A percentile compares a stretch with the other conserved stretches of the same genome.
Conservation (phyloP, 2,888 invertebrate genomes). For the Sinopyrophorus schimmeli region DNA sequence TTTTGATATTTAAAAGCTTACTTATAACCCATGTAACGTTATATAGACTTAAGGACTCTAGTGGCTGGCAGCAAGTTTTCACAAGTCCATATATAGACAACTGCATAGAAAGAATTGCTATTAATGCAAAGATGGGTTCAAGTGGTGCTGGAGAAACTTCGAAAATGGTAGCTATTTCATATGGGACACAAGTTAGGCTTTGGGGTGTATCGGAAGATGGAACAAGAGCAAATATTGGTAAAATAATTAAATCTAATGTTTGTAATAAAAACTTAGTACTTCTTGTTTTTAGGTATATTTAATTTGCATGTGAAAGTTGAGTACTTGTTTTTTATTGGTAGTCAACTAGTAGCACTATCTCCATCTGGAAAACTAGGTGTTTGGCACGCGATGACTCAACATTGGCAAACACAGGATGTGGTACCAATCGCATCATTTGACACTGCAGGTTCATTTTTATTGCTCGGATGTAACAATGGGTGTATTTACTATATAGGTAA, state of each 20-base stretch:
- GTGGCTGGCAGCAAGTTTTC: constrained; percentile 95
- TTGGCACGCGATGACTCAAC: constrained; percentile 99
- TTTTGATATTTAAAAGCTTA: not conserved
- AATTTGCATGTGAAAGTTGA: constrained; percentile 92
- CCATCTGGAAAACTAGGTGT: constrained; percentile 93
- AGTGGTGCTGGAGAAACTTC: constrained; percentile 60
- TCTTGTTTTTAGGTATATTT: constrained; percentile 72
- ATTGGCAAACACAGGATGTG: constrained; percentile 98
- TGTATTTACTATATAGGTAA: constrained; percentile 95
- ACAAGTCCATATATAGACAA: constrained; percentile 90
- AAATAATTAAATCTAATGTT: no score
- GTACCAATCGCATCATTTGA: constrained; percentile 95
- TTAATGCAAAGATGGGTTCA: constrained; percentile 71
- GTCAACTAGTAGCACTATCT: constrained; percentile 94
- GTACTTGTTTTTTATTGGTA: constrained; percentile 96
- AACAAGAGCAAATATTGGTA: constrained; percentile 71
- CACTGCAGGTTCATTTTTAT: constrained; percentile 92
- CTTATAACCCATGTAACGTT: not conserved
- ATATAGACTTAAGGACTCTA: constrained; percentile 85
- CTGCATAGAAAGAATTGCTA: constrained; percentile 88
- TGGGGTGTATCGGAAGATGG: constrained; percentile 83
- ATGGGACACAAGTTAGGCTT: constrained; percentile 73
- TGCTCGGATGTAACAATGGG: constrained; percentile 95
- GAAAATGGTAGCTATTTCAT: constrained; percentile 84
- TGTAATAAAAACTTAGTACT: no score